Percentiles rank a stretch among this genome's conserved stretches.
These are phyloP conservation scores for Labia minor DNA, from an alignment of 2,888 invertebrate genomes.

Conservation along the genomic window DNA sequence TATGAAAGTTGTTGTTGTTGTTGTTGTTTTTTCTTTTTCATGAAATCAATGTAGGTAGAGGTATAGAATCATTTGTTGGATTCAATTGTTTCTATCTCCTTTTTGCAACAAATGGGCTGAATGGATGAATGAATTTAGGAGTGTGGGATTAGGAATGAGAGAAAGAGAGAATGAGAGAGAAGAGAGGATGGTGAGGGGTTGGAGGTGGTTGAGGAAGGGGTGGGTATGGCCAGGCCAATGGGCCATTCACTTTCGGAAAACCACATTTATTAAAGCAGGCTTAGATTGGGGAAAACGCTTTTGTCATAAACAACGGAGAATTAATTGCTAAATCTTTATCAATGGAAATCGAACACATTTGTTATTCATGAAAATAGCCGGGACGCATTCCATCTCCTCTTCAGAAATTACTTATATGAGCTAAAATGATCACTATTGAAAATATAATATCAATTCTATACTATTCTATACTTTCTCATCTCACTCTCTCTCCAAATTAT, in stretches of 20 bases:
- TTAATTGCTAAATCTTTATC: slow-evolving; percentile 5
- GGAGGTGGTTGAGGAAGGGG: too few relatives aligned
- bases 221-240: background rate
- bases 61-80: slow-evolving; percentile 2
- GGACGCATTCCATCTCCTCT: background rate
- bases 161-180: too few relatives aligned
- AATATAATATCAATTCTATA: too few relatives aligned
- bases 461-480: too few relatives aligned
- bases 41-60: too few relatives aligned
- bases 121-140: slow-evolving; percentile 2
- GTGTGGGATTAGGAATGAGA: too few relatives aligned
- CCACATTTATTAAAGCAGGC: slow-evolving; percentile 13
- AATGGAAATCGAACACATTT: slow-evolving; percentile 13
- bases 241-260: slow-evolving; percentile 2
- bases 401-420: background rate
- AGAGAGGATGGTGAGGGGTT: too few relatives aligned
- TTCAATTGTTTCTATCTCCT: background rate
- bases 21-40: too few relatives aligned
- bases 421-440: too few relatives aligned
- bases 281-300: slow-evolving; percentile 3
- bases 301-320: slow-evolving; percentile 13
- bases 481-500: too few relatives aligned
- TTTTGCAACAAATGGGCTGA: slow-evolving; percentile 1
- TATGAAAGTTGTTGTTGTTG: too few relatives aligned
- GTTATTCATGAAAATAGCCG: background rate